Percentiles rank a stretch among this genome's conserved stretches.
Evolutionary conservation across 2,113 vertebrate species (phyloP).

Genomic region (Siniperca chuatsi): DNA sequence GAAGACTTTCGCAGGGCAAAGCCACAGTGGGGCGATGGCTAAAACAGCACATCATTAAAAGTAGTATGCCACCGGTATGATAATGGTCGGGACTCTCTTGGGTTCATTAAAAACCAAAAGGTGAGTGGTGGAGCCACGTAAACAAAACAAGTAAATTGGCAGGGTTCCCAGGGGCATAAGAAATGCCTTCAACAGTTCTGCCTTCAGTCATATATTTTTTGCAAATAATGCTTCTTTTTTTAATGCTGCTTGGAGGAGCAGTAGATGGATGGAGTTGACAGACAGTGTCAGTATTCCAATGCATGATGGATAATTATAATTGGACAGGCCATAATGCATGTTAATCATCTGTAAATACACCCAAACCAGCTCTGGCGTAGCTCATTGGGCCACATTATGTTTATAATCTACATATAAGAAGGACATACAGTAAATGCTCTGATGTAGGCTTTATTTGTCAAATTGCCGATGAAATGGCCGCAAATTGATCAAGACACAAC

Average conservation of each 20-base stretch:
- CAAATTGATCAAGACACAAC: neutral
- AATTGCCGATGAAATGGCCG: neutral
- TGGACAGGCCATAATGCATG: neutral
- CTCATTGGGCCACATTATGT: neutral
- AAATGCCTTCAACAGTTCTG: conserved; percentile 17
- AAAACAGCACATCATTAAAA: conserved; percentile 71
- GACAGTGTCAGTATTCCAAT: conserved; percentile 6
- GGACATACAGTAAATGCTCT: neutral
- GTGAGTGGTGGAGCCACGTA: conserved; percentile 41
- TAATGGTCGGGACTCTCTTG: conserved; percentile 30
- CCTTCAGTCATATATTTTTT: neutral
- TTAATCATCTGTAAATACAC: conserved; percentile 18
- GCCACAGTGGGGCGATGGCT: conserved; percentile 17
- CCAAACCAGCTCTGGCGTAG: neutral
- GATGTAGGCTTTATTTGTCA: conserved; percentile 1
- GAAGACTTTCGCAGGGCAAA: conserved; percentile 47
- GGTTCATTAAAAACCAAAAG: conserved; percentile 74
- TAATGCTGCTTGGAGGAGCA: conserved; percentile 6
- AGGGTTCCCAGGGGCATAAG: conserved; percentile 5
- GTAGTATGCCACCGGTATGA: conserved; percentile 34
- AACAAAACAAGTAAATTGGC: conserved; percentile 72
- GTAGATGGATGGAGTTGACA: conserved; percentile 29
- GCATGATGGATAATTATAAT: conserved; percentile 34
- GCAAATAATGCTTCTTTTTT: conserved; percentile 14
- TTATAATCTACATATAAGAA: neutral